A percentile compares a stretch with the other conserved stretches of the same genome.
Conservation (phyloP, 2,797 vertebrate genomes). For the Vultur gryphus region DNA sequence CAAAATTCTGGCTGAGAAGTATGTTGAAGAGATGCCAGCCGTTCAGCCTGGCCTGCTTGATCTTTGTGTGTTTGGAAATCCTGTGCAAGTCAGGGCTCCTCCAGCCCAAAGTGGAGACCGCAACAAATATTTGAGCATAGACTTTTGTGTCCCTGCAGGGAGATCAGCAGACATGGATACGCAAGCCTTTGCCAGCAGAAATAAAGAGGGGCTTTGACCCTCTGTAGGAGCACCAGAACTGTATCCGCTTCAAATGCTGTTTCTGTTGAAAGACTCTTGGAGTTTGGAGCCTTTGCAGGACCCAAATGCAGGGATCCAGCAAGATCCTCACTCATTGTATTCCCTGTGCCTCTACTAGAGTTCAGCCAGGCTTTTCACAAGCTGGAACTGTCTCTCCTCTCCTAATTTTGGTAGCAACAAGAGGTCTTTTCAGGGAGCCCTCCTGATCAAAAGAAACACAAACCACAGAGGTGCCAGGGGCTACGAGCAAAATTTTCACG, state of each 20-base stretch:
- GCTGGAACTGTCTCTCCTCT: not conserved
- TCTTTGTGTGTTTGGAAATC: conserved; percentile 12
- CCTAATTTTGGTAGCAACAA: not conserved
- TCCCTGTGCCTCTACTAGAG: not conserved
- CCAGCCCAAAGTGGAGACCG: not conserved
- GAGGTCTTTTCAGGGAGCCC: fast-evolving
- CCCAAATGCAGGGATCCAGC: not conserved
- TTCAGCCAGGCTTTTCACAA: not conserved
- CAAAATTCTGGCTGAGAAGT: not conserved
- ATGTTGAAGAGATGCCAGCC: not conserved
- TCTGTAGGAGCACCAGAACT: not conserved
- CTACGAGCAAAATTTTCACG: not conserved
- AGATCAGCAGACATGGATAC: not conserved
- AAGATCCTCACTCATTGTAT: not conserved
- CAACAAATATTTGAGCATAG: not conserved
- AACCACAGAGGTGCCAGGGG: not conserved
- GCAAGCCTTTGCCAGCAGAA: not conserved
- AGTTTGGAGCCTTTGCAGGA: not conserved
- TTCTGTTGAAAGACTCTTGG: not conserved
- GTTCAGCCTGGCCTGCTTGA: not conserved
- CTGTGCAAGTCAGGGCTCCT: not conserved
- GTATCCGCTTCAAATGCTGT: not conserved
- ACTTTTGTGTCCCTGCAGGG: not conserved
- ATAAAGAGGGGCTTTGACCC: not conserved
- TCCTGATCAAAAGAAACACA: not conserved